Evolutionary conservation across 2,888 invertebrate genomes (phyloP).

Genomic region (Tenthredo mesomela): DNA sequence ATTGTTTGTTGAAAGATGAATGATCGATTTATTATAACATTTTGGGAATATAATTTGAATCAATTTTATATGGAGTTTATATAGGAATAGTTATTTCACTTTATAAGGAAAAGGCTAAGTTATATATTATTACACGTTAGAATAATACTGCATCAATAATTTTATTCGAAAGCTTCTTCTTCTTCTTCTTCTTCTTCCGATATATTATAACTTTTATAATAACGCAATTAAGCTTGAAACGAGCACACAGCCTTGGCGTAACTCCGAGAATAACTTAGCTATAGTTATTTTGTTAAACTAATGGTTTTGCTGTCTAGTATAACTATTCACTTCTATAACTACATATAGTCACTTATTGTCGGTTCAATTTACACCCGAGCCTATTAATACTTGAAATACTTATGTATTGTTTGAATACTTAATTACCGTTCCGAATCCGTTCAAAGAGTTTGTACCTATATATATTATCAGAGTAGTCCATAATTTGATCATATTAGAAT

Average conservation of each 20-base stretch:
- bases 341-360: not conserved
- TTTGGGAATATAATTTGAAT: no score
- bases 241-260: conserved; percentile 53
- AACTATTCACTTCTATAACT: not conserved
- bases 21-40: no score
- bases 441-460: not conserved
- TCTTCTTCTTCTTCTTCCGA: conserved; percentile 37
- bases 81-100: no score
- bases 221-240: conserved; percentile 51
- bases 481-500: no score
- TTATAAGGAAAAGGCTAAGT: no score
- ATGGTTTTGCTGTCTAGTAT: not conserved
- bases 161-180: conserved; percentile 3
- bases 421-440: not conserved
- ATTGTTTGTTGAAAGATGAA: no score
- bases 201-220: conserved; percentile 45
- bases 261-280: conserved; percentile 46
- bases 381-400: not conserved
- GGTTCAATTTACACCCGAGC: not conserved
- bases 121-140: not conserved
- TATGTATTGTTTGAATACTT: not conserved
- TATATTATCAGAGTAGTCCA: not conserved
- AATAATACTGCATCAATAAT: not conserved
- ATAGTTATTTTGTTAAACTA: conserved; percentile 35
- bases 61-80: no score